phyloP scores from a whole-genome alignment of 2,888 invertebrate genomes.

The Thecocarcelia acutangulata region DNA sequence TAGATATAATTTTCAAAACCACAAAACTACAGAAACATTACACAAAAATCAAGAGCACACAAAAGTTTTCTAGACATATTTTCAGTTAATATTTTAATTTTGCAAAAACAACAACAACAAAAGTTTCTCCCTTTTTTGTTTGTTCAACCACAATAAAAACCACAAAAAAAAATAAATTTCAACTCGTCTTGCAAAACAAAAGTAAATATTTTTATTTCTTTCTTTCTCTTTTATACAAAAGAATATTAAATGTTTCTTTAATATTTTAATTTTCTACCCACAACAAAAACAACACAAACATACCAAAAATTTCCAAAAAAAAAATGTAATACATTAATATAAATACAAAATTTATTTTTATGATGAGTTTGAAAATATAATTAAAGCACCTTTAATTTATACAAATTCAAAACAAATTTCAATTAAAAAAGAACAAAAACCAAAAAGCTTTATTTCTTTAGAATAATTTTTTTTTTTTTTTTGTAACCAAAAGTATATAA shows the following conservation, averaged over 20 bases:
- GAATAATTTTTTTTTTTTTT: neutral
- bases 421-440: neutral
- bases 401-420: neutral
- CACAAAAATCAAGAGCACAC: conserved; percentile 43
- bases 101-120: neutral
- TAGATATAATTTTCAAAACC: conserved; percentile 63
- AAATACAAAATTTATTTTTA: neutral
- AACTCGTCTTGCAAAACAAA: conserved; percentile 1
- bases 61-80: conserved; percentile 16
- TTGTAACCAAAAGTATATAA: no score
- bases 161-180: conserved; percentile 9
- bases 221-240: neutral
- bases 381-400: conserved; percentile 7
- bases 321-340: neutral
- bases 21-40: conserved; percentile 54
- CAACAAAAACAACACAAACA: conserved; percentile 50
- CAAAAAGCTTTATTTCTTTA: neutral
- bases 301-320: conserved; percentile 2
- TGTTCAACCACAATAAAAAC: conserved; percentile 9
- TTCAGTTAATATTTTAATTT: conserved; percentile 3
- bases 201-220: conserved; percentile 15
- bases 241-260: neutral
- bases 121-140: conserved; percentile 5
- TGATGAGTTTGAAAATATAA: neutral
- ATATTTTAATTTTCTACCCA: conserved; percentile 11